Conservation (phyloP, 1,140 invertebrate species). For the Druon quercuslanigerum region DNA sequence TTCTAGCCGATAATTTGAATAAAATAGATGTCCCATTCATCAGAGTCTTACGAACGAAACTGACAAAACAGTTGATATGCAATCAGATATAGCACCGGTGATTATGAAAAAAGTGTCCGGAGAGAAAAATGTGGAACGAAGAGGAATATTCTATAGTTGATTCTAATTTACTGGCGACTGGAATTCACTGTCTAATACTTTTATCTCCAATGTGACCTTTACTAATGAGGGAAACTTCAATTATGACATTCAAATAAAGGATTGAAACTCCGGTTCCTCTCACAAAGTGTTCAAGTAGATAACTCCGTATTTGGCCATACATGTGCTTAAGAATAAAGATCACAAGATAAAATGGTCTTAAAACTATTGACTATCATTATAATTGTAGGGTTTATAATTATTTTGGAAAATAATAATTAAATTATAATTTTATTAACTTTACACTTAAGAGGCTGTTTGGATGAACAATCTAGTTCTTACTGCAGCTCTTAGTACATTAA, state of each 20-base stretch:
- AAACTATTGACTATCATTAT: too few relatives aligned
- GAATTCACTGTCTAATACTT: slow-evolving; percentile 55
- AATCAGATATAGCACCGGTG: slow-evolving; percentile 64
- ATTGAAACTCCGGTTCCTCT: too few relatives aligned
- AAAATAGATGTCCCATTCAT: slow-evolving; percentile 72
- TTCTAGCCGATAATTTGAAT: slow-evolving; percentile 64
- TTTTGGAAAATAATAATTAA: too few relatives aligned
- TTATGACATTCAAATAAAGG: background rate
- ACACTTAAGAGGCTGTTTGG: too few relatives aligned
- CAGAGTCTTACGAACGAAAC: slow-evolving; percentile 59
- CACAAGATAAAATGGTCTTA: too few relatives aligned
- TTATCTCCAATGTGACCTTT: background rate
- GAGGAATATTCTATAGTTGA: slow-evolving; percentile 65
- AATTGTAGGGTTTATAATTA: too few relatives aligned
- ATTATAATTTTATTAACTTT: too few relatives aligned
- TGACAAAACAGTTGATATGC: slow-evolving; percentile 75
- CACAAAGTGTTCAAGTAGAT: too few relatives aligned
- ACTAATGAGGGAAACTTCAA: slow-evolving; percentile 46
- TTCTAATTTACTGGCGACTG: slow-evolving; percentile 66
- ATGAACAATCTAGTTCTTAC: too few relatives aligned
- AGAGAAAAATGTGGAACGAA: slow-evolving; percentile 55
- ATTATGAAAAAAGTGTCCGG: slow-evolving; percentile 64
- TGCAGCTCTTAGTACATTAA: too few relatives aligned
- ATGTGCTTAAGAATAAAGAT: too few relatives aligned
- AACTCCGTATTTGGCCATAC: too few relatives aligned